Evolutionary conservation across 2,113 vertebrate species (phyloP).

Genomic region (Nycticryphes semicollaris): DNA sequence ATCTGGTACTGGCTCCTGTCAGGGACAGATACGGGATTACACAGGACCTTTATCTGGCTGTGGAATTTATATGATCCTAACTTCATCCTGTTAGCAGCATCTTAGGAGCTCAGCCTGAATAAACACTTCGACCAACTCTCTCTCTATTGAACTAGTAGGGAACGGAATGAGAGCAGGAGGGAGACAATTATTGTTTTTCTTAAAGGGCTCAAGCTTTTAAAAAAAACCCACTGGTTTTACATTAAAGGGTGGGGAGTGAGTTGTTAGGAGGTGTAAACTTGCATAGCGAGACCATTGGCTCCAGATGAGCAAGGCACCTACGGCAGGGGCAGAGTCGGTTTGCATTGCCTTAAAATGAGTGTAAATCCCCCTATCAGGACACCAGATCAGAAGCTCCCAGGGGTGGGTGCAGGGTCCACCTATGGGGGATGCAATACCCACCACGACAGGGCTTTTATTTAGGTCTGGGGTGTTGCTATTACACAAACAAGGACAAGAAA

Average conservation of each 20-base stretch:
- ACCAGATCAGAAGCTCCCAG: not conserved
- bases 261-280: not conserved
- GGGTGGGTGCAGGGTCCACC: accelerated
- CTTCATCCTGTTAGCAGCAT: not conserved
- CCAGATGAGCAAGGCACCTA: not conserved
- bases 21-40: not conserved
- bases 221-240: accelerated
- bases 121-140: not conserved
- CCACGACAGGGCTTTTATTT: not conserved
- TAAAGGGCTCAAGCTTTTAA: not conserved
- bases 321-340: accelerated
- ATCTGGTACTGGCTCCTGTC: not conserved
- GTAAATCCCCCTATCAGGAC: not conserved
- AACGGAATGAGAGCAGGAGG: not conserved
- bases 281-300: accelerated
- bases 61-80: not conserved
- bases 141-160: not conserved
- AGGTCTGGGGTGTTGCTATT: not conserved
- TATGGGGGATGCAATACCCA: accelerated
- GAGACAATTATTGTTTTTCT: not conserved
- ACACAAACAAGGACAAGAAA: not conserved
- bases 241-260: not conserved
- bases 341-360: not conserved
- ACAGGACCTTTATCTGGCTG: not conserved
- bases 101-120: not conserved